Conservation (phyloP, 2,797 vertebrate species). For the Channa striata region DNA sequence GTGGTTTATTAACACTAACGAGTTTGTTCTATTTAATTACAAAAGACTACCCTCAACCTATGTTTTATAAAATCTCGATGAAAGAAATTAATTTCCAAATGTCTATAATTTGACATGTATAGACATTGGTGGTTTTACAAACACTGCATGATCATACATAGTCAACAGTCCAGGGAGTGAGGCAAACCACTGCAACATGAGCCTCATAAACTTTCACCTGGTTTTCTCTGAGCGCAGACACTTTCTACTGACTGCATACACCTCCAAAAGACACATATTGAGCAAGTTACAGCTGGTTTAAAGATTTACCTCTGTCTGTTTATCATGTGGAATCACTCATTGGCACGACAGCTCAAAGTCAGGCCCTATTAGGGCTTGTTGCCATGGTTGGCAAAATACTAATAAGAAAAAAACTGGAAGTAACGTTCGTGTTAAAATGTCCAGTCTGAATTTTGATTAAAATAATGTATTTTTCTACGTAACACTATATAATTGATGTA, state of each 20-base stretch:
- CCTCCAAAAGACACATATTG: not conserved
- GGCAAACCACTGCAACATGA: conserved; percentile 33
- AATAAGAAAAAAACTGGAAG: too few relatives aligned
- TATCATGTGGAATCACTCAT: not conserved
- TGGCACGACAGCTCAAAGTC: not conserved
- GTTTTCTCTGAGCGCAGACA: conserved; percentile 15
- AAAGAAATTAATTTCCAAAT: not conserved
- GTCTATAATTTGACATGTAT: too few relatives aligned
- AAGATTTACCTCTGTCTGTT: not conserved
- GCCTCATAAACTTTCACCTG: conserved; percentile 38
- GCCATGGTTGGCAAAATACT: not conserved
- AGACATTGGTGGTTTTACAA: not conserved
- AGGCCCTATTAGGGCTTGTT: not conserved
- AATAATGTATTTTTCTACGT: too few relatives aligned
- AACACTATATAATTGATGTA: too few relatives aligned
- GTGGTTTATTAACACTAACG: not conserved
- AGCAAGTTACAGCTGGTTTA: not conserved
- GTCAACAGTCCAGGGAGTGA: not conserved
- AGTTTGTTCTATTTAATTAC: not conserved
- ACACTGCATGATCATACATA: conserved; percentile 7
- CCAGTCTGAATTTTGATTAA: too few relatives aligned
- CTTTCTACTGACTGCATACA: conserved; percentile 14
- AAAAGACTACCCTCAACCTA: not conserved
- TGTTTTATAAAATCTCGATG: not conserved
- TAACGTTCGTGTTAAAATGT: too few relatives aligned